These are phyloP conservation scores for Littorina saxatilis DNA, from an alignment of 1,140 invertebrate genomes.

Conservation along the genomic window DNA sequence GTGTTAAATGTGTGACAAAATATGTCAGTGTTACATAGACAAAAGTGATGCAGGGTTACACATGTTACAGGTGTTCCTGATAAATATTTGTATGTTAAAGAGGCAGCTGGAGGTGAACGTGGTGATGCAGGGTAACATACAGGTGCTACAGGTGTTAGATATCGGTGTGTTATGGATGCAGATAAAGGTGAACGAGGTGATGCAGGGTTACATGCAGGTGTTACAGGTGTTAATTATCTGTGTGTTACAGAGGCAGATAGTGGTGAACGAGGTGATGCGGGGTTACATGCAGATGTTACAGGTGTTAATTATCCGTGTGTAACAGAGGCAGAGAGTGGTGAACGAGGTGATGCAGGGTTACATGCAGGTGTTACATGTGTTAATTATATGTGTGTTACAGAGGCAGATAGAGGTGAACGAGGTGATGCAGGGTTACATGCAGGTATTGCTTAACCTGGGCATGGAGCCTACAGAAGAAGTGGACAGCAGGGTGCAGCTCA, in stretches of 20 bases:
- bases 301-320: too few species aligned
- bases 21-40: too few species aligned
- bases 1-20: too few species aligned
- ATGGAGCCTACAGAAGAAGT: constrained; percentile 37
- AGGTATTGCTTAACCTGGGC: constrained; percentile 63
- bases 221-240: too few species aligned
- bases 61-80: background rate
- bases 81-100: background rate
- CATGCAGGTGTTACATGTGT: constrained; percentile 1
- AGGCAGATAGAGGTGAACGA: constrained; percentile 80
- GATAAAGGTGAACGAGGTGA: constrained; percentile 58
- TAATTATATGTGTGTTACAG: constrained; percentile 62
- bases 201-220: constrained; percentile 58
- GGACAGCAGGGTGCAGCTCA: constrained; percentile 55
- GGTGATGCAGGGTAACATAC: background rate
- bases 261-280: constrained; percentile 78
- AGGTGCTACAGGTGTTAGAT: background rate
- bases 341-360: background rate
- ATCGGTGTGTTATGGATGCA: background rate
- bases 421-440: constrained; percentile 78
- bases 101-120: background rate
- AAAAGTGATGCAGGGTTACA: background rate
- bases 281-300: constrained; percentile 74
- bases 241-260: constrained; percentile 79
- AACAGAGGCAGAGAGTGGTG: background rate